Base-by-base conservation (phyloP, 2,113 vertebrate species). In the Pogonocichla stellata region DNA sequence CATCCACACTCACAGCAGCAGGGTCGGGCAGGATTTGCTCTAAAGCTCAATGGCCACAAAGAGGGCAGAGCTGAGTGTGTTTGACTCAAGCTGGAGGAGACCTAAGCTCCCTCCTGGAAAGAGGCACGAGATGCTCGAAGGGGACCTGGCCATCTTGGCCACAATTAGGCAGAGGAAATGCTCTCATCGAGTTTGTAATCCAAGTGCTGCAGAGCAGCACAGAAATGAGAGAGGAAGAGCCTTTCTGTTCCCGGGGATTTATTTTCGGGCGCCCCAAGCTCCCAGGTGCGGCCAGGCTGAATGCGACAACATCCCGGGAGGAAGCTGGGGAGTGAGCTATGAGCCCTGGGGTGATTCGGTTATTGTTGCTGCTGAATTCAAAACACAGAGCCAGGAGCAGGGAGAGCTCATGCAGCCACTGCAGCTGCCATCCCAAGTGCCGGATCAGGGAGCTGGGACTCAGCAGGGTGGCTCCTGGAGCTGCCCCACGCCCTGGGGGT, bases 131-230 rank as follows among this genome's bases (percentile, higher is more conserved):
- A 47, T 86, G 48, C 69, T 92, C 0, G 0, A 61, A 90, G 75
- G 33, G 13, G 42, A 75, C 43, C 6, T 5, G 92, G 58, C 51
- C 66, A 70, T 75, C 54, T 70, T 1, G 47, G 87, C 84, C 73
- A 86, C 86, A 87, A 50, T 86, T 71, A 95, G 74, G 82, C 69
- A 83, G 86, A 98, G 98, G 97, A 98, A 98, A 96, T 61, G 66
- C 50, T 92, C 71, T 89, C 93, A 96, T 69, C 7, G 12, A 5
- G 1, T 74, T 81, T 73, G 72, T 47, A 87, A 93, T 87, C 78
- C n/a, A 80, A 80, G 54, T 45, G 25, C 40, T n/a, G n/a, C n/a
- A n/a, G n/a, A n/a, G n/a, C n/a, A n/a, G n/a, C n/a, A n/a, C n/a
- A 94, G 66, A 73, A 93, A 62, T 54, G 74, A 78, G 95, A 95